These are phyloP conservation scores for Carassius carassius DNA, from an alignment of 2,113 vertebrate species.

Conservation along the genomic window DNA sequence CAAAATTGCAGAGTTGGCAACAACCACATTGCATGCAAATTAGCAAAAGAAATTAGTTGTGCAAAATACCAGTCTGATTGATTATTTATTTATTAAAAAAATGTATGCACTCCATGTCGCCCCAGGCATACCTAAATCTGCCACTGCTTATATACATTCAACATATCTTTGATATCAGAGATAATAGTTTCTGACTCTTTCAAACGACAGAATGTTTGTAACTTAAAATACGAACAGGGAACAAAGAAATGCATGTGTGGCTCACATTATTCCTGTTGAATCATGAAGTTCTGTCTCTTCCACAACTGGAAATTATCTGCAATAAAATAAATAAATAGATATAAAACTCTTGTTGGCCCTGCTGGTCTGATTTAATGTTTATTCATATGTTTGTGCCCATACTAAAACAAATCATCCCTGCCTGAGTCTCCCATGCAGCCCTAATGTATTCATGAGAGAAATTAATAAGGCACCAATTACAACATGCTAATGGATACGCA, in stretches of 20 bases:
- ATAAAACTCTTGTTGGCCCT: constrained; percentile 58
- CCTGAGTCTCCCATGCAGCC: constrained; percentile 70
- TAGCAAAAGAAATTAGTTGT: too few species aligned
- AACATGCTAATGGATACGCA: constrained; percentile 78
- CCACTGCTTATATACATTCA: background rate
- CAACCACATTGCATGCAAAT: too few species aligned
- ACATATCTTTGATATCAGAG: background rate
- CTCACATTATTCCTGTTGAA: constrained; percentile 3
- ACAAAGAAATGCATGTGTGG: background rate
- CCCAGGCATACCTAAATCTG: background rate
- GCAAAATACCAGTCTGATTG: background rate
- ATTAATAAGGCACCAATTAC: constrained; percentile 85
- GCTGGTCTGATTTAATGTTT: constrained; percentile 75
- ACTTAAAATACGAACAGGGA: background rate
- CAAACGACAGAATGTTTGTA: background rate
- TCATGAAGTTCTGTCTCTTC: constrained; percentile 64
- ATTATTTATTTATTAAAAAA: background rate
- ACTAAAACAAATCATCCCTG: constrained; percentile 70
- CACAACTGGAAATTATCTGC: constrained; percentile 71
- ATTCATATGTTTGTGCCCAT: constrained; percentile 80
- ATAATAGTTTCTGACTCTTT: background rate
- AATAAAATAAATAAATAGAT: background rate
- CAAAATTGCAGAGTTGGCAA: too few species aligned
- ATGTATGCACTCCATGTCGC: background rate
- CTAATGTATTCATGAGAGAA: constrained; percentile 80